A percentile compares a stretch with the other conserved stretches of the same genome.
These are phyloP conservation scores for Pseudanteris insignis DNA, from an alignment of 2,888 invertebrate species.

Conservation along the genomic window DNA sequence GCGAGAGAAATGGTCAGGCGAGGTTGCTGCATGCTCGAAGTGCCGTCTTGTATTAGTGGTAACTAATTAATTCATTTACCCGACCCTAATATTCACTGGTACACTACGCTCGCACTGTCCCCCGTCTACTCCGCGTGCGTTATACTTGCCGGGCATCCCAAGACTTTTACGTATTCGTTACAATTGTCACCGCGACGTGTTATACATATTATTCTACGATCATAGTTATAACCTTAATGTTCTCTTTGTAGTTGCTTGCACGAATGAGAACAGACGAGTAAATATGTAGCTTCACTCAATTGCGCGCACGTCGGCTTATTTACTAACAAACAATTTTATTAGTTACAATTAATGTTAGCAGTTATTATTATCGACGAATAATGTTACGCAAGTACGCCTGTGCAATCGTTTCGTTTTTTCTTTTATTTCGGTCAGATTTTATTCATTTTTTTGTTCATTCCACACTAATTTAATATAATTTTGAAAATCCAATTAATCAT, in stretches of 20 bases:
- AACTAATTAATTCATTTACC: slow-evolving; percentile 61
- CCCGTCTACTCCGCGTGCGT: slow-evolving; percentile 31
- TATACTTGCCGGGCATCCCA: slow-evolving; percentile 19
- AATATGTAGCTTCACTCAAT: slow-evolving; percentile 44
- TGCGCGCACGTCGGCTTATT: slow-evolving; percentile 44
- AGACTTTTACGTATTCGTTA: slow-evolving; percentile 29
- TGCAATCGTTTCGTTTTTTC: no score
- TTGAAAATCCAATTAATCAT: no score
- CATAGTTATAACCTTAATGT: neutral
- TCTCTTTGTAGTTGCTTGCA: slow-evolving; percentile 46
- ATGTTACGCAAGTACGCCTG: slow-evolving; percentile 37
- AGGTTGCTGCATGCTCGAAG: slow-evolving; percentile 65
- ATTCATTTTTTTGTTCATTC: no score
- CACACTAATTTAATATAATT: no score
- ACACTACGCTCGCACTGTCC: slow-evolving; percentile 54
- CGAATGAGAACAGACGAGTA: slow-evolving; percentile 44
- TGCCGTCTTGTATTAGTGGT: slow-evolving; percentile 63
- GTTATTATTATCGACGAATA: slow-evolving; percentile 35
- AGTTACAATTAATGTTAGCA: slow-evolving; percentile 40
- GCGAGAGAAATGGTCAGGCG: slow-evolving; percentile 60
- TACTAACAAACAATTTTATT: slow-evolving; percentile 44
- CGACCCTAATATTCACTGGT: slow-evolving; percentile 45
- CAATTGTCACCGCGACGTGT: slow-evolving; percentile 1
- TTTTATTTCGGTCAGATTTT: no score
- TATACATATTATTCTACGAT: slow-evolving; percentile 14